phyloP scores from a whole-genome alignment of 2,113 vertebrate species.

The Danio rerio region GRCz12tu NC_133200.1:18800001-18800500 shows the following conservation, averaged over 20 bases:
- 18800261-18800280: slow-evolving; percentile 2
- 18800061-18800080: neutral
- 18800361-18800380: neutral
- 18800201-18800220: slow-evolving; percentile 27
- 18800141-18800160: neutral
- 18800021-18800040: neutral
- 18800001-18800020: neutral
- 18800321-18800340: neutral
- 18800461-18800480: neutral
- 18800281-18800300: slow-evolving; percentile 37
- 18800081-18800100: neutral
- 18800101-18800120: neutral
- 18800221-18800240: slow-evolving; percentile 46
- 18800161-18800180: slow-evolving; percentile 13
- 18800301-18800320: slow-evolving; percentile 10
- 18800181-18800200: neutral
- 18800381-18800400: neutral
- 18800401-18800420: neutral
- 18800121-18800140: neutral
- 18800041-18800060: neutral
- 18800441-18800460: neutral
- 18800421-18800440: neutral
- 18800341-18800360: slow-evolving; percentile 13
- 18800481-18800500: too few relatives aligned
- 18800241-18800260: neutral